These are phyloP conservation scores for Eurytoma adleriae DNA, from an alignment of 2,888 invertebrate species.

Conservation along the genomic window DNA sequence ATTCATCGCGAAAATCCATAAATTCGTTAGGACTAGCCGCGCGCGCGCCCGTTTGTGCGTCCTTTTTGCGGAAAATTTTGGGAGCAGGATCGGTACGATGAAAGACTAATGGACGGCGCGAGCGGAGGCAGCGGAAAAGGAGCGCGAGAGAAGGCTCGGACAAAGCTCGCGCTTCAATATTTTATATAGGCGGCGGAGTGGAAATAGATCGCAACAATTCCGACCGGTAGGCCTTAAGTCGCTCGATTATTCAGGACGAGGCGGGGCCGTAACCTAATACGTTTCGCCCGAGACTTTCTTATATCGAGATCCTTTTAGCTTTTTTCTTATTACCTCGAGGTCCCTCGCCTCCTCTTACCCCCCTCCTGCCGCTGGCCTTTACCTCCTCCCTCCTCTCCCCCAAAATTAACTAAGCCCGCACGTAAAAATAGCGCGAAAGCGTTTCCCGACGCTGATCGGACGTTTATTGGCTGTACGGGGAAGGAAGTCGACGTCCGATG, in stretches of 20 bases:
- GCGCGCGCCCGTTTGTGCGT: background rate
- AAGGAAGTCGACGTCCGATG: background rate
- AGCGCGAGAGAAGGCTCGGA: background rate
- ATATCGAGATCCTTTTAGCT: constrained; percentile 40
- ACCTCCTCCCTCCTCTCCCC: background rate
- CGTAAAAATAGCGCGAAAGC: constrained; percentile 34
- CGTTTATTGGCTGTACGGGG: constrained; percentile 34
- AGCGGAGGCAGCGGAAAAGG: background rate
- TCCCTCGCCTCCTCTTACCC: too few relatives aligned
- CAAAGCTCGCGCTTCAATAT: constrained; percentile 43
- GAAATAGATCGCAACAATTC: constrained; percentile 51
- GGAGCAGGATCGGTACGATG: constrained; percentile 9
- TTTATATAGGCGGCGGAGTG: constrained; percentile 40
- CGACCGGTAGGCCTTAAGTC: constrained; percentile 24
- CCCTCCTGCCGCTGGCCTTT: too few relatives aligned
- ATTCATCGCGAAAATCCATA: constrained; percentile 37
- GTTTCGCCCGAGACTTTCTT: background rate
- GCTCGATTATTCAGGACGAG: constrained; percentile 46
- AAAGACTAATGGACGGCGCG: constrained; percentile 20
- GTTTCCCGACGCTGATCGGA: constrained; percentile 32
- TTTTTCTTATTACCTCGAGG: constrained; percentile 35
- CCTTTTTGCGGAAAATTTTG: constrained; percentile 10
- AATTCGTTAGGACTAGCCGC: background rate
- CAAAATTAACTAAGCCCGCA: constrained; percentile 45
- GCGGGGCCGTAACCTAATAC: constrained; percentile 14